A percentile compares a stretch with the other conserved stretches of the same genome.
These are phyloP conservation scores for Discoglossus pictus DNA, from an alignment of 2,797 vertebrate genomes.

Conservation along the genomic window DNA sequence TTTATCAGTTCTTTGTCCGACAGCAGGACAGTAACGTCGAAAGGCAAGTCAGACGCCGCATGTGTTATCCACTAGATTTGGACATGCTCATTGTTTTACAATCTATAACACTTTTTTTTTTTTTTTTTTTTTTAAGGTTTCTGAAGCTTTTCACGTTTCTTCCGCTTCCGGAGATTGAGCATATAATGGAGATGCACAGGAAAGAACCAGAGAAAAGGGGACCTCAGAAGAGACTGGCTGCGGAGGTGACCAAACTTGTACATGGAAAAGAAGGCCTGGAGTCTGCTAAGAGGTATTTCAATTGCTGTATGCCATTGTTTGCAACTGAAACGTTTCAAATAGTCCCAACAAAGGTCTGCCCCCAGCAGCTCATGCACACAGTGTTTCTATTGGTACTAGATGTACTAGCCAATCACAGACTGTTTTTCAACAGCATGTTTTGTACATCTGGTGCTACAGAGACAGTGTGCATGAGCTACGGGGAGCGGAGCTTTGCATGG, in stretches of 20 bases:
- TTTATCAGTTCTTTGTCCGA: conserved; percentile 94
- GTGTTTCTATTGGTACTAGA: no score
- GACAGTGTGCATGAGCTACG: no score
- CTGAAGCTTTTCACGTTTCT: conserved; percentile 94
- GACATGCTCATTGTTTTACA: neutral
- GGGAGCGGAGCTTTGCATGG: no score
- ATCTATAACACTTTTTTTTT: neutral
- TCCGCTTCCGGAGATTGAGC: conserved; percentile 84
- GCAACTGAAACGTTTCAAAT: no score
- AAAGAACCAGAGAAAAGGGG: conserved; percentile 82
- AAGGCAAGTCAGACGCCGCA: conserved; percentile 66
- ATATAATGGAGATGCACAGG: conserved; percentile 84
- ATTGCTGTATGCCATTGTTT: no score
- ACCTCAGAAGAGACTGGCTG: conserved; percentile 90
- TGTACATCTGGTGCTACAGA: no score
- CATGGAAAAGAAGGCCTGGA: conserved; percentile 90
- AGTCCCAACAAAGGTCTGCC: no score
- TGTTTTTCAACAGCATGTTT: no score
- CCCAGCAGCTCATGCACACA: no score
- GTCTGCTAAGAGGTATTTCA: conserved; percentile 90
- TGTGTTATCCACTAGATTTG: neutral
- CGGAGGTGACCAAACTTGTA: conserved; percentile 94
- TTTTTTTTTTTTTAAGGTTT: conserved; percentile 69
- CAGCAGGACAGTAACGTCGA: conserved; percentile 81
- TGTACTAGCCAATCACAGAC: no score